A percentile compares a stretch with the other conserved stretches of the same genome.
phyloP scores from a whole-genome alignment of 2,113 vertebrate species.

The Nymphicus hollandicus region DNA sequence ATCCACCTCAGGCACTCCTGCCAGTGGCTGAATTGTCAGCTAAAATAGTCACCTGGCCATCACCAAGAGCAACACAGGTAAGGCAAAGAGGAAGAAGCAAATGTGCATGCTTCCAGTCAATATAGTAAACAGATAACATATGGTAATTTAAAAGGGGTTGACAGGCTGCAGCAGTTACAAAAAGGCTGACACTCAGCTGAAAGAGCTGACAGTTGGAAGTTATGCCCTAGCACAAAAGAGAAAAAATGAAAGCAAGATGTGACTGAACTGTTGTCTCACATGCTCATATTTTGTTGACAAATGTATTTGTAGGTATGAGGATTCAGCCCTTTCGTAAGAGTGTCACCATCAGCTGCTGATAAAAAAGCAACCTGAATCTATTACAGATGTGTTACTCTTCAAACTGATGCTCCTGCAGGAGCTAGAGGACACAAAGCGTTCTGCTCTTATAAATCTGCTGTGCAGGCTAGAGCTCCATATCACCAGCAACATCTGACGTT shows the following conservation, averaged over 20 bases:
- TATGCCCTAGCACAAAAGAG: not conserved
- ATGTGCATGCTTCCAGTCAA: not conserved
- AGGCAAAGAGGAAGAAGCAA: not conserved
- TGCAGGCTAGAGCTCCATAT: not conserved
- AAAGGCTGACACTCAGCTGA: constrained; percentile 13
- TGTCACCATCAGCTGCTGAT: not conserved
- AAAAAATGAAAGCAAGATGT: constrained; percentile 14
- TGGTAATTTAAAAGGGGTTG: constrained; percentile 1
- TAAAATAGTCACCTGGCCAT: not conserved
- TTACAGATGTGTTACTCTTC: not conserved
- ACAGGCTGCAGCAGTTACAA: not conserved
- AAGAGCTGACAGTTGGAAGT: constrained; percentile 37
- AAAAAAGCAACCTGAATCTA: not conserved
- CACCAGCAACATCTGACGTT: not conserved
- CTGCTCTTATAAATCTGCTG: not conserved
- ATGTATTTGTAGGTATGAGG: constrained; percentile 13
- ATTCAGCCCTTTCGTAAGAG: not conserved
- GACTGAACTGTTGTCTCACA: not conserved
- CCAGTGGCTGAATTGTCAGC: not conserved
- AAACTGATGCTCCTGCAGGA: not conserved
- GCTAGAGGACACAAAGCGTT: not conserved
- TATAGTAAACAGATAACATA: not conserved
- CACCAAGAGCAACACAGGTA: not conserved
- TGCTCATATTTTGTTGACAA: constrained; percentile 20
- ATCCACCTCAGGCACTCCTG: not conserved